Evolutionary conservation across 2,113 vertebrate genomes (phyloP).

Genomic region (Solenodon paradoxus): DNA sequence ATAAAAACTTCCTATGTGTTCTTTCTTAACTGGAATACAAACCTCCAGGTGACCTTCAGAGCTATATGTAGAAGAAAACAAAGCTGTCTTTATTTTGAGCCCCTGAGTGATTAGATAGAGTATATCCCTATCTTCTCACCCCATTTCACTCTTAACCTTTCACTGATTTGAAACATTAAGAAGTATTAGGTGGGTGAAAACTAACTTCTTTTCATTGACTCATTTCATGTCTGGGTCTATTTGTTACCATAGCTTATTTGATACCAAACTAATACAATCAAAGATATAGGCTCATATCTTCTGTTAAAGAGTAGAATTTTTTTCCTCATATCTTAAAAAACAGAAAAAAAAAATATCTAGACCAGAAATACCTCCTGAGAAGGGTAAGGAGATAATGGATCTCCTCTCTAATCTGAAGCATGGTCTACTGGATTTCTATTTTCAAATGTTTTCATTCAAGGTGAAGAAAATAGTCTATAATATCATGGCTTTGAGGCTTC

Average conservation of each 20-base stretch:
- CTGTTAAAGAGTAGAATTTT: background rate
- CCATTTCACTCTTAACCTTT: background rate
- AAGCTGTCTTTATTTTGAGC: background rate
- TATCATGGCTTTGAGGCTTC: constrained; percentile 6
- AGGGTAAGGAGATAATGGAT: background rate
- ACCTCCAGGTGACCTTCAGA: background rate
- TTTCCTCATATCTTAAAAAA: background rate
- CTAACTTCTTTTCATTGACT: background rate
- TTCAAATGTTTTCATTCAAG: constrained; percentile 12
- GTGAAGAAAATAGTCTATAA: background rate
- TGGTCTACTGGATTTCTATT: constrained; percentile 13
- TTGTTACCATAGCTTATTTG: background rate
- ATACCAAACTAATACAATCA: background rate
- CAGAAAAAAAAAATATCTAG: too few relatives aligned
- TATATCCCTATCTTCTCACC: too few relatives aligned
- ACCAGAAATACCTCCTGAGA: background rate
- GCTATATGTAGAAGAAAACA: background rate
- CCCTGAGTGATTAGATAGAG: background rate
- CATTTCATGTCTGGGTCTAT: background rate
- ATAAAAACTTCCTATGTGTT: background rate
- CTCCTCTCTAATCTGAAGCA: background rate
- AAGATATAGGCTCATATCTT: background rate
- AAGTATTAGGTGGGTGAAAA: background rate
- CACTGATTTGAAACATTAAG: background rate
- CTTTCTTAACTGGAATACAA: background rate